Percentiles rank a stretch among this genome's conserved stretches.
Conservation (phyloP, 2,888 invertebrate genomes). For the Drosophila prolongata region DNA sequence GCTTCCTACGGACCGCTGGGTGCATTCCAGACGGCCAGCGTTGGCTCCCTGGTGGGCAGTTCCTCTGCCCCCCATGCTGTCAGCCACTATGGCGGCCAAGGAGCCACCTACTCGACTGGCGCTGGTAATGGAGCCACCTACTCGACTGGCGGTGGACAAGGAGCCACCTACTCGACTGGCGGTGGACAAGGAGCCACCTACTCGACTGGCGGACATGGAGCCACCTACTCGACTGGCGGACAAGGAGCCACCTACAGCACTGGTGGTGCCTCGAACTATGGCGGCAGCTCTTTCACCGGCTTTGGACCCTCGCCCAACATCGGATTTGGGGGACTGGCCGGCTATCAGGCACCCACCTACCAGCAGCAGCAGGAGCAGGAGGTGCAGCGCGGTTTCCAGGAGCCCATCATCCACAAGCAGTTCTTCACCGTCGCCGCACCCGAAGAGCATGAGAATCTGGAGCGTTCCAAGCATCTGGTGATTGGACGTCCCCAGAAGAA, state of each 20-base stretch:
- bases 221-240: constrained; percentile 24
- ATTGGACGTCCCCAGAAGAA: constrained; percentile 82
- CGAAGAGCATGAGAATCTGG: constrained; percentile 78
- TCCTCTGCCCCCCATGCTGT: constrained; percentile 18
- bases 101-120: constrained; percentile 7
- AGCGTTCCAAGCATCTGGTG: constrained; percentile 77
- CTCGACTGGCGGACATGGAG: constrained; percentile 15
- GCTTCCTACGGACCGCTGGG: constrained; percentile 66
- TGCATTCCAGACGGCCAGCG: constrained; percentile 61
- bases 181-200: constrained; percentile 22
- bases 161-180: constrained; percentile 20
- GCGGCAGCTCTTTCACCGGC: constrained; percentile 41
- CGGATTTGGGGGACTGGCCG: constrained; percentile 58
- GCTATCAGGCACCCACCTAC: constrained; percentile 61
- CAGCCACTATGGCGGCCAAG: constrained; percentile 14
- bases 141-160: constrained; percentile 15
- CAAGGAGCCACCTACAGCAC: constrained; percentile 14
- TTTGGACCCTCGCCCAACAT: constrained; percentile 60
- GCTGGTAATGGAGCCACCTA: constrained; percentile 21
- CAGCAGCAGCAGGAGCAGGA: constrained; percentile 58
- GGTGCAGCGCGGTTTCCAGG: constrained; percentile 65
- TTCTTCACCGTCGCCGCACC: constrained; percentile 83
- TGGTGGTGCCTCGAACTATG: constrained; percentile 27
- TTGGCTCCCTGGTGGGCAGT: constrained; percentile 56
- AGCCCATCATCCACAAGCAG: constrained; percentile 80